These are phyloP conservation scores for Amblyjoppa proteus DNA, from an alignment of 2,888 invertebrate genomes.

Conservation along the genomic window DNA sequence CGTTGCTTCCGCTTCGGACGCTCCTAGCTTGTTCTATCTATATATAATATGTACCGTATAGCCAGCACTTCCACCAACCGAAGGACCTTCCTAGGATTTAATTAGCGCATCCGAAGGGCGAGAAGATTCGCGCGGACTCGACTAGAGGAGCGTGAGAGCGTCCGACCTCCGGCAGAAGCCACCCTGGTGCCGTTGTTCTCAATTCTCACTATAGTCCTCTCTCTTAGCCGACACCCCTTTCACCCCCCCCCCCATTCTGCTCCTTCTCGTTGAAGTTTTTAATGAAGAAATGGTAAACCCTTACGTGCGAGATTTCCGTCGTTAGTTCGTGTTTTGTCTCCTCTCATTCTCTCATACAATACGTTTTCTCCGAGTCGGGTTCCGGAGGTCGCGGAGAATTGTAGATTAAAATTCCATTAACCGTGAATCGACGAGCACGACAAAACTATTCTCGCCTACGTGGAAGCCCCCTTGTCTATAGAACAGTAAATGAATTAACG, in stretches of 20 bases:
- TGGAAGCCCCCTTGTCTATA: slow-evolving; percentile 2
- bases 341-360: slow-evolving; percentile 12
- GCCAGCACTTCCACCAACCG: slow-evolving; percentile 56
- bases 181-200: slow-evolving; percentile 55
- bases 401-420: slow-evolving; percentile 59
- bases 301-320: slow-evolving; percentile 57
- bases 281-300: slow-evolving; percentile 68
- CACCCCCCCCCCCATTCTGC: not conserved
- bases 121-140: slow-evolving; percentile 75
- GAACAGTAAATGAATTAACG: slow-evolving; percentile 47
- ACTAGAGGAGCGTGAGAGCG: slow-evolving; percentile 51
- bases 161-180: slow-evolving; percentile 36
- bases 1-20: slow-evolving; percentile 76
- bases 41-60: slow-evolving; percentile 30
- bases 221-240: not conserved
- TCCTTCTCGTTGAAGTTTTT: slow-evolving; percentile 65
- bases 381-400: slow-evolving; percentile 42
- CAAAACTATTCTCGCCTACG: slow-evolving; percentile 36
- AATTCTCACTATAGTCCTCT: slow-evolving; percentile 51
- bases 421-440: slow-evolving; percentile 33
- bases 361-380: slow-evolving; percentile 10
- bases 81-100: slow-evolving; percentile 79
- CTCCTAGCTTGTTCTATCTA: slow-evolving; percentile 32
- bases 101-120: slow-evolving; percentile 79
- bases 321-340: slow-evolving; percentile 61